Percentiles rank a stretch among this genome's conserved stretches.
These are phyloP conservation scores for Drosophila pseudotakahashii DNA, from an alignment of 2,888 invertebrate genomes.

Conservation along the genomic window DNA sequence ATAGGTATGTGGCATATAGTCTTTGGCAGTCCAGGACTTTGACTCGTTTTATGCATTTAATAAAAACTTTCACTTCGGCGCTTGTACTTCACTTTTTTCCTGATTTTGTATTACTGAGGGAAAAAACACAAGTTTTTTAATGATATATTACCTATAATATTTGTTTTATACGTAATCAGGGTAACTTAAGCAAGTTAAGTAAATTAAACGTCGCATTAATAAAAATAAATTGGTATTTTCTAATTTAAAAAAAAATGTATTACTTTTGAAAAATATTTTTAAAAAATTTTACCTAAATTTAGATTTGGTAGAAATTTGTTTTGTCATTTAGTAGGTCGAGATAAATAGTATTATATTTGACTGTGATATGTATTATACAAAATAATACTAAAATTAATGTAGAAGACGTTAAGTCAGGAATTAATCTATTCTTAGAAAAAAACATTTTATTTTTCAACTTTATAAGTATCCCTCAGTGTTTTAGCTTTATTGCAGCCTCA, in stretches of 20 bases:
- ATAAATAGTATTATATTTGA: background rate
- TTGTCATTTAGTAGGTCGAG: background rate
- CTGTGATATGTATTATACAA: no score
- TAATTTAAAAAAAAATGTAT: no score
- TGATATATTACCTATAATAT: no score
- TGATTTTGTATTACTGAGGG: slow-evolving; percentile 1
- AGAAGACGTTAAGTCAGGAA: no score
- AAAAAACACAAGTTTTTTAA: background rate
- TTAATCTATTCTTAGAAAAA: background rate
- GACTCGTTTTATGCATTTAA: slow-evolving; percentile 75
- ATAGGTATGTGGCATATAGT: slow-evolving; percentile 30
- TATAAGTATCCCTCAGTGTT: slow-evolving; percentile 5
- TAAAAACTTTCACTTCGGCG: slow-evolving; percentile 72
- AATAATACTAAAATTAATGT: no score
- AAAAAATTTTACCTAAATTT: no score
- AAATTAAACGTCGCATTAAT: no score
- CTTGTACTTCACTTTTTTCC: slow-evolving; percentile 51
- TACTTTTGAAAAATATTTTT: no score
- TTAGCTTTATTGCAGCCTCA: slow-evolving; percentile 41
- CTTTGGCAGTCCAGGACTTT: slow-evolving; percentile 58
- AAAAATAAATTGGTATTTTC: no score
- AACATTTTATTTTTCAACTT: background rate
- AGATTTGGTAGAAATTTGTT: no score
- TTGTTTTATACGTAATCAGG: no score
- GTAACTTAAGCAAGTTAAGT: no score